A percentile compares a stretch with the other conserved stretches of the same genome.
Evolutionary conservation across 2,797 vertebrate species (phyloP).

Genomic region (Glyptemys insculpta): DNA sequence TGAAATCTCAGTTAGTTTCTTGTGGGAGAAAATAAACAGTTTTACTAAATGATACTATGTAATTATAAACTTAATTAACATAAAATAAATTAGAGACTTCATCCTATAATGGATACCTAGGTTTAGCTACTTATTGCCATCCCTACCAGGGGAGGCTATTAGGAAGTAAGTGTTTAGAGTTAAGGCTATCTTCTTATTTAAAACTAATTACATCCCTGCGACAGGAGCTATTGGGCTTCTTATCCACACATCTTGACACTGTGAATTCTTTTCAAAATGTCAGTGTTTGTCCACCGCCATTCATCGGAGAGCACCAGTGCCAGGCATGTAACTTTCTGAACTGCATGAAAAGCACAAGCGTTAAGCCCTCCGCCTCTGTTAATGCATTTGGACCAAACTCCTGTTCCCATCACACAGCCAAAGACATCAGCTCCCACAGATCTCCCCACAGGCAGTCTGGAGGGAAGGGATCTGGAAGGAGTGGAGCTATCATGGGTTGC

Average conservation of each 20-base stretch:
- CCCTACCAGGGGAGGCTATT: constrained; percentile 28
- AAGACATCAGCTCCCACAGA: not conserved
- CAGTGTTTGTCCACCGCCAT: not conserved
- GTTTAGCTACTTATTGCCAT: constrained; percentile 22
- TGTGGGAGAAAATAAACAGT: constrained; percentile 70
- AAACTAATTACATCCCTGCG: not conserved
- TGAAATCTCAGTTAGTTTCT: constrained; percentile 62
- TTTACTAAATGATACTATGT: constrained; percentile 30
- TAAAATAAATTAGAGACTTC: constrained; percentile 71
- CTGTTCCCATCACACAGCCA: not conserved
- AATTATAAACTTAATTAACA: constrained; percentile 75
- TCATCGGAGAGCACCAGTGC: not conserved
- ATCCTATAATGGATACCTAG: constrained; percentile 24
- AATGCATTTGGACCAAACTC: not conserved
- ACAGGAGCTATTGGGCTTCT: not conserved
- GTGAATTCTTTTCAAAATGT: not conserved
- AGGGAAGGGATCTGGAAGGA: not conserved
- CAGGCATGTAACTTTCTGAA: not conserved
- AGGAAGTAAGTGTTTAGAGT: constrained; percentile 2
- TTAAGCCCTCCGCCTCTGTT: not conserved
- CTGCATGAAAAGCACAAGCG: not conserved
- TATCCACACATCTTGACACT: not conserved
- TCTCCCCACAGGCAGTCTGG: not conserved
- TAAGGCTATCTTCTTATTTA: not conserved
- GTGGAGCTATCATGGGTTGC: not conserved